Evolutionary conservation across 2,888 invertebrate genomes (phyloP), one percentile per base, ranked within the genome.

Genomic region (Agrotis segetum): DNA sequence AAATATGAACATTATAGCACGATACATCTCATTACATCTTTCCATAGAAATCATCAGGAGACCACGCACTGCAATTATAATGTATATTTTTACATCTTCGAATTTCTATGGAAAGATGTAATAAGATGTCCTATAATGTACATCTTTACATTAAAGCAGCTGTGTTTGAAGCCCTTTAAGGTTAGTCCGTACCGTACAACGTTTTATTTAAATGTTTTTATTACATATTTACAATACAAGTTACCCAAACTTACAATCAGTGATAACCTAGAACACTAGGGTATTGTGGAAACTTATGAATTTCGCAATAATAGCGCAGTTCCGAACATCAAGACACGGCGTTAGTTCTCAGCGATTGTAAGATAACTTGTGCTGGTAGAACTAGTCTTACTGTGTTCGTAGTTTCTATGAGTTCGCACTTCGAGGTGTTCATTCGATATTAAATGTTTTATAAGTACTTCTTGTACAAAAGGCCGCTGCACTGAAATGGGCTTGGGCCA

Each of bases 371-470:
- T 56, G 16, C 55, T 21, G 62, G 34, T 14, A 13, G 29, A 29
- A 72, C 63, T 73, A 61, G 40, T 40, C 73, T 74, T 75, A 85
- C 65, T 76, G 69, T 71, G 74, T 74, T 78, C 78, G 56, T 76
- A 85, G 82, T 86, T 84, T 72, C 69, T 55, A 77, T 63, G 60
- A 87, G 78, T 82, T 86, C 75, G 61, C 71, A 79, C 75, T 79
- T 71, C 49, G 79, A 80, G 72, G 81, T 77, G 82, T 83, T 83
- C 70, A 82, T 81, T 75, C 77, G 68, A 85, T 83, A 74, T 77
- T 76, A 66, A 77, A 79, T 64, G 59, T 61, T 69, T 47, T 73
- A 61, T 68, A 59, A 75, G 58, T 64, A 58, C 58, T 67, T 19
- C 34, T 21, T 16, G 60, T 29, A n/a, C n/a, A n/a, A n/a, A n/a